Evolutionary conservation across 2,797 vertebrate species (phyloP).

Genomic region (Rhynchonycteris naso): DNA sequence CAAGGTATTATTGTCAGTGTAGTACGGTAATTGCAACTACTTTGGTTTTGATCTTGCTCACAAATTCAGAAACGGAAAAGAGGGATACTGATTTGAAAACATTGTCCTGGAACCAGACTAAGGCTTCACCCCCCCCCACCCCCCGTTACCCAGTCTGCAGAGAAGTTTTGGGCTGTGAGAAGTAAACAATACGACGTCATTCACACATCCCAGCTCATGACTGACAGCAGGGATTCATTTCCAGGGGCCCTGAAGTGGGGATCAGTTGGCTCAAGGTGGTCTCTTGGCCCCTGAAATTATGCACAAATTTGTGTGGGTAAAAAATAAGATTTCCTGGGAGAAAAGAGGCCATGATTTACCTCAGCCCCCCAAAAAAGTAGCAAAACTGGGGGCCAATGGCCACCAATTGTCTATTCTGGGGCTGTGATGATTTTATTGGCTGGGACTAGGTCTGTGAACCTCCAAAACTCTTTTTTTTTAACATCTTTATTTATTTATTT

Average conservation of each 20-base stretch:
- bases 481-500: too few species aligned
- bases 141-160: conserved; percentile 7
- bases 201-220: neutral
- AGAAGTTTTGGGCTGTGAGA: conserved; percentile 27
- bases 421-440: neutral
- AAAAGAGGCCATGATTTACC: neutral
- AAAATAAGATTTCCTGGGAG: neutral
- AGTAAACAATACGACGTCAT: neutral
- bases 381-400: neutral
- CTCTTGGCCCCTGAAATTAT: neutral
- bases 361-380: neutral
- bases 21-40: conserved; percentile 52
- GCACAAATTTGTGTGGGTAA: neutral
- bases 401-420: neutral
- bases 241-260: neutral
- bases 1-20: conserved; percentile 42
- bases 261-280: fast-evolving
- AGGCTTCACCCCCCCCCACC: neutral
- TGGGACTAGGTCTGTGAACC: neutral
- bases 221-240: neutral
- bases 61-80: conserved; percentile 58
- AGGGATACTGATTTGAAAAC: conserved; percentile 47
- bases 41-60: conserved; percentile 75
- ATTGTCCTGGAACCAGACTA: conserved; percentile 43
- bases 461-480: neutral